A percentile compares a stretch with the other conserved stretches of the same genome.
Evolutionary conservation across 2,113 vertebrate species (phyloP).

Genomic region (Orthonyx spaldingii): DNA sequence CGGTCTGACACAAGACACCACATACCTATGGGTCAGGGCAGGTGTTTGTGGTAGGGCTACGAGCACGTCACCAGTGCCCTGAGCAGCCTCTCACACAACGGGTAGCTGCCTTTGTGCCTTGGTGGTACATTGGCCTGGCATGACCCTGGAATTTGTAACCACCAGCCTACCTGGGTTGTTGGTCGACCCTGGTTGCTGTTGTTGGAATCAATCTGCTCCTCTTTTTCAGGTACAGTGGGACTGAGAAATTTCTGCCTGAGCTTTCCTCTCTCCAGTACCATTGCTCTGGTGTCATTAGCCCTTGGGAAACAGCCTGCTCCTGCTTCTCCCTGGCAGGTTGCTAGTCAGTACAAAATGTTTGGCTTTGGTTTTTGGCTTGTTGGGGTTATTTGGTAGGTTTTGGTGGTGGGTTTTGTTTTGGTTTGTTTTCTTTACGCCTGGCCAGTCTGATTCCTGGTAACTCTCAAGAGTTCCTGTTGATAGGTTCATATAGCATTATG

Average conservation of each 20-base stretch:
- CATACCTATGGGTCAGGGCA: not conserved
- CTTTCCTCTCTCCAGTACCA: not conserved
- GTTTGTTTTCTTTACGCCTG: not conserved
- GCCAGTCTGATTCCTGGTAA: not conserved
- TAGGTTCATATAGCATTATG: not conserved
- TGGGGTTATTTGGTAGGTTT: not conserved
- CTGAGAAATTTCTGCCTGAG: not conserved
- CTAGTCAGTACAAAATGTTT: not conserved
- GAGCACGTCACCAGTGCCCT: fast-evolving
- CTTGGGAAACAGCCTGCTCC: not conserved
- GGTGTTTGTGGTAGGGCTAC: fast-evolving
- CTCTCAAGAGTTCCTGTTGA: not conserved
- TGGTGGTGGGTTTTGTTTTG: not conserved
- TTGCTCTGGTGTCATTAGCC: not conserved
- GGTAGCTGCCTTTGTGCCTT: not conserved
- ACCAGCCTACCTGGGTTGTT: not conserved
- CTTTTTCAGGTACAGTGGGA: not conserved
- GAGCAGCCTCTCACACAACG: not conserved
- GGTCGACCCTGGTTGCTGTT: not conserved
- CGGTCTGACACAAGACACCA: not conserved
- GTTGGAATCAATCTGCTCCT: not conserved
- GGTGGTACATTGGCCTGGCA: fast-evolving
- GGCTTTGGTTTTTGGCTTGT: not conserved
- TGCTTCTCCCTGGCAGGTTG: not conserved
- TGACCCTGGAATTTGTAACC: not conserved